phyloP scores from a whole-genome alignment of 2,888 invertebrate species.

The Eretmocerus hayati region DNA sequence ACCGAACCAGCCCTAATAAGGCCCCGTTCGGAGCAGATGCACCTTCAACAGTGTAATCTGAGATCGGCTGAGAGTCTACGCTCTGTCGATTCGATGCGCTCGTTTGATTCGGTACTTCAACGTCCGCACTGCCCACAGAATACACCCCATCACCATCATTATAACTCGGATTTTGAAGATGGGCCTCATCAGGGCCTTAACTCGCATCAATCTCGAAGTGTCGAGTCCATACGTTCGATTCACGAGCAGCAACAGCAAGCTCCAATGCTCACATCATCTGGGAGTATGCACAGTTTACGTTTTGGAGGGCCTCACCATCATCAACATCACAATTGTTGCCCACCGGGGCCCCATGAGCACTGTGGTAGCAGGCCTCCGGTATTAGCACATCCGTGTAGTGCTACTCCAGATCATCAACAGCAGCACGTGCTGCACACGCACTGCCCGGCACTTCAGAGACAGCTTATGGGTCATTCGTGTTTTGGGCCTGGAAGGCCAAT shows the following conservation, averaged over 20 bases:
- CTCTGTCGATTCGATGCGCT: constrained; percentile 44
- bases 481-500: constrained; percentile 36
- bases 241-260: background rate
- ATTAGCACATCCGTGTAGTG: too few relatives aligned
- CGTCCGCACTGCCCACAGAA: constrained; percentile 26
- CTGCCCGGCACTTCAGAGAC: too few relatives aligned
- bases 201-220: constrained; percentile 34
- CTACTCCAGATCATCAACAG: constrained; percentile 26
- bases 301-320: too few relatives aligned
- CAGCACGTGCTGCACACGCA: background rate
- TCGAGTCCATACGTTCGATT: constrained; percentile 34
- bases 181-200: constrained; percentile 1
- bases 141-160: background rate
- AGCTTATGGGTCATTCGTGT: constrained; percentile 27
- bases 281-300: too few relatives aligned
- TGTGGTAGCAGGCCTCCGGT: constrained; percentile 32
- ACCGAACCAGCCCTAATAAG: constrained; percentile 44
- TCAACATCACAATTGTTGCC: background rate
- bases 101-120: constrained; percentile 40
- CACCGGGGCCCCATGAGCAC: constrained; percentile 39
- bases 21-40: constrained; percentile 30
- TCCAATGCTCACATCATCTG: too few relatives aligned
- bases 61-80: constrained; percentile 41
- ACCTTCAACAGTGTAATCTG: constrained; percentile 27
- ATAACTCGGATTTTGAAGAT: too few relatives aligned